Percentiles rank a stretch among this genome's conserved stretches.
Evolutionary conservation across 2,113 vertebrate species (phyloP).

Genomic region (Macaca mulatta): DNA sequence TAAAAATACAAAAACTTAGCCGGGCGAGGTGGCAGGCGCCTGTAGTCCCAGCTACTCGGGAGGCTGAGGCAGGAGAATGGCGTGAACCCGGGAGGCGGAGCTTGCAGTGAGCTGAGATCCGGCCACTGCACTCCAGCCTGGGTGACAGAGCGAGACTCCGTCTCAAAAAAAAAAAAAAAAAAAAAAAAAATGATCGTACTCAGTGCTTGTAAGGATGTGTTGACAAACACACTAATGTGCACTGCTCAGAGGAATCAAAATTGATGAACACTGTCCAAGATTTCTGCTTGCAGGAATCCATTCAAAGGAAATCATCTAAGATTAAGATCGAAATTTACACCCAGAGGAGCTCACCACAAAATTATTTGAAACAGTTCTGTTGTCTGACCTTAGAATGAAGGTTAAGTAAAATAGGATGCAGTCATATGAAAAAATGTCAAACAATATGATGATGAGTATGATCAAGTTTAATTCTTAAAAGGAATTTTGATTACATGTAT

Average conservation of each 20-base stretch:
- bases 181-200: neutral
- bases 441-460: neutral
- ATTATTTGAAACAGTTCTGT: neutral
- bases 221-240: neutral
- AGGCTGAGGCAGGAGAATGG: no score
- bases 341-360: neutral
- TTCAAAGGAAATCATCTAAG: neutral
- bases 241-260: neutral
- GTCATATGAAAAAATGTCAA: neutral
- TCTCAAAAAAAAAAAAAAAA: no score
- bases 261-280: neutral
- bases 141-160: no score
- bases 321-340: neutral
- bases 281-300: neutral
- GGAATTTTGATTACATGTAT: neutral
- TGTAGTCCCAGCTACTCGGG: no score
- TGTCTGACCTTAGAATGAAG: neutral
- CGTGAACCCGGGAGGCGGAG: no score
- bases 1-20: no score
- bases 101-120: no score
- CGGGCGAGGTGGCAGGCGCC: no score
- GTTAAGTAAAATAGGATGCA: neutral
- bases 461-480: slow-evolving; percentile 28
- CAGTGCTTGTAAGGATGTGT: neutral
- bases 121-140: no score